Conservation (phyloP, 2,113 vertebrate species). For the Crotalus tigris region DNA sequence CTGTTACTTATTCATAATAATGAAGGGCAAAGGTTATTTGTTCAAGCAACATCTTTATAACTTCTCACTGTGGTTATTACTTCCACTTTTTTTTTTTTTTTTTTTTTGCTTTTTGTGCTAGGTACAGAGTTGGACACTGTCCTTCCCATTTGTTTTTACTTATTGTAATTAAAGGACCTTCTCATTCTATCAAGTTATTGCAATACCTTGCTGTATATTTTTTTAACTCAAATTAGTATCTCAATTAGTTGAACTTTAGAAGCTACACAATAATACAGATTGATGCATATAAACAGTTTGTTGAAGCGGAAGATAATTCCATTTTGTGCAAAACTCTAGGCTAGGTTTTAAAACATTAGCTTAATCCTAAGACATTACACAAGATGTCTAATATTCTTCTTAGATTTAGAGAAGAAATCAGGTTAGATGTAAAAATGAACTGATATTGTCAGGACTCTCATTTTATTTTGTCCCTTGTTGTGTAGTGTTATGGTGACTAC, state of each 20-base stretch:
- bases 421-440: neutral
- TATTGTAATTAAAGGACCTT: neutral
- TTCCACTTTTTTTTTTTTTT: neutral
- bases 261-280: neutral
- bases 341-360: neutral
- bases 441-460: conserved; percentile 28
- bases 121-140: neutral
- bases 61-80: neutral
- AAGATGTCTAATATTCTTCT: neutral
- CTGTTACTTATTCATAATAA: neutral
- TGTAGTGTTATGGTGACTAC: conserved; percentile 2
- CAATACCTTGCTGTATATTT: neutral
- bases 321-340: neutral
- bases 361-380: neutral
- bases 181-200: neutral
- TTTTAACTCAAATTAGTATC: neutral
- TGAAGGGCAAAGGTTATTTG: neutral
- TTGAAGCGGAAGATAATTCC: neutral
- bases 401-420: neutral
- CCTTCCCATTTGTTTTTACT: neutral
- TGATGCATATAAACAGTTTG: neutral
- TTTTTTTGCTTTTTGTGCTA: neutral
- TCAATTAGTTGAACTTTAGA: neutral
- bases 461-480: conserved; percentile 36
- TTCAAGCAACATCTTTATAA: neutral